Percentiles rank a stretch among this genome's conserved stretches.
These are phyloP conservation scores for Zaprionus obscuricornis DNA, from an alignment of 2,888 invertebrate species.

Conservation along the genomic window DNA sequence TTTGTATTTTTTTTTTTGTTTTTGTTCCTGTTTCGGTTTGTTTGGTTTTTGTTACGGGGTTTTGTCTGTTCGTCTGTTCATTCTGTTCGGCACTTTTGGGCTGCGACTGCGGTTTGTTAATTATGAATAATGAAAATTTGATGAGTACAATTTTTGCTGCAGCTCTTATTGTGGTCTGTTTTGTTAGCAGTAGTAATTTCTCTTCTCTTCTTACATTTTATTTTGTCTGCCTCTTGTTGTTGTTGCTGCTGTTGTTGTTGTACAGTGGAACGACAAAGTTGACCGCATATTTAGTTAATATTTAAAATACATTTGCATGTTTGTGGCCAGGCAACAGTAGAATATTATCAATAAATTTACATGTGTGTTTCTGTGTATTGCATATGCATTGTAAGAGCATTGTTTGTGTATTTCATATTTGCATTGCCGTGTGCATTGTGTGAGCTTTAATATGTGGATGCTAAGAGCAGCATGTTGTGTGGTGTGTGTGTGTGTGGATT, in stretches of 20 bases:
- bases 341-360: slow-evolving; percentile 24
- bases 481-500: neutral
- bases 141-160: slow-evolving; percentile 58
- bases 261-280: too few species aligned
- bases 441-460: too few species aligned
- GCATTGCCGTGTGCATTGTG: too few species aligned
- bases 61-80: too few species aligned
- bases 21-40: too few species aligned
- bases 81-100: slow-evolving; percentile 30
- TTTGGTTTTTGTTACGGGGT: too few species aligned
- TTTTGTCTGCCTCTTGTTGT: slow-evolving; percentile 8
- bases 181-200: slow-evolving; percentile 29
- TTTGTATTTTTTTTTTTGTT: too few species aligned
- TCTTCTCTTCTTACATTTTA: neutral
- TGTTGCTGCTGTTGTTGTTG: slow-evolving; percentile 19
- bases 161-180: slow-evolving; percentile 24
- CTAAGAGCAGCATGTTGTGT: neutral
- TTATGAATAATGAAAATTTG: slow-evolving; percentile 73
- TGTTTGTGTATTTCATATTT: too few species aligned
- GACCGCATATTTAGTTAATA: slow-evolving; percentile 59
- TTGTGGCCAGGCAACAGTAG: slow-evolving; percentile 4
- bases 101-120: slow-evolving; percentile 69
- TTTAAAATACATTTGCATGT: slow-evolving; percentile 47
- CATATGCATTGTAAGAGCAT: neutral
- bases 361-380: neutral